Evolutionary conservation across 2,797 vertebrate genomes (phyloP).

Genomic region (Falco columbarius): DNA sequence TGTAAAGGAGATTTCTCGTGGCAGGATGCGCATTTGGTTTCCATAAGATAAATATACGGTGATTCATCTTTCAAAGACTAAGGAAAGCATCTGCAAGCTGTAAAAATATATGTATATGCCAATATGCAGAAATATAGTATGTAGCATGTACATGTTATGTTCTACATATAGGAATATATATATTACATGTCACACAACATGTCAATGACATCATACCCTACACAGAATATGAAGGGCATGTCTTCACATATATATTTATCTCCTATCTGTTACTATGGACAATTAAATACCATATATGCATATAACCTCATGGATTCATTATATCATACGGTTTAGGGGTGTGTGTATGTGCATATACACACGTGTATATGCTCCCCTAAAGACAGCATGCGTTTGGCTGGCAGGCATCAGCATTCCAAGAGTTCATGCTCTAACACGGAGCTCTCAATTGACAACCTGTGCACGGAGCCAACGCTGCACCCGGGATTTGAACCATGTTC

Average conservation of each 20-base stretch:
- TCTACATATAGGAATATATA: conserved; percentile 15
- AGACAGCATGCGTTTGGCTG: background rate
- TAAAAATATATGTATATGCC: background rate
- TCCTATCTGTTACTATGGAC: background rate
- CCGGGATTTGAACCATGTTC: background rate
- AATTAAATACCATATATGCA: background rate
- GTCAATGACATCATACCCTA: conserved; percentile 6
- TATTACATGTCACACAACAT: background rate
- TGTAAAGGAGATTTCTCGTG: background rate
- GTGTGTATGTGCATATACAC: background rate
- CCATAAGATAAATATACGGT: background rate
- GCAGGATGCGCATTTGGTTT: background rate
- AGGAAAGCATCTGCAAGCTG: background rate
- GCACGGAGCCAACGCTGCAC: background rate
- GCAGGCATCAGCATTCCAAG: conserved; percentile 42
- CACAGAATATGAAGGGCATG: background rate
- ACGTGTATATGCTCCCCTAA: background rate
- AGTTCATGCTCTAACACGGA: conserved; percentile 38
- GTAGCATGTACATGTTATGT: background rate
- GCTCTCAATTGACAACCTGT: conserved; percentile 25
- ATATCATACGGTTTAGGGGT: background rate
- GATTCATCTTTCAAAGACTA: background rate
- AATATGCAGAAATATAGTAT: background rate
- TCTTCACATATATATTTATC: background rate
- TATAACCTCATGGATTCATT: background rate